Evolutionary conservation across 2,113 vertebrate genomes (phyloP).

Genomic region (Malurus melanocephalus): DNA sequence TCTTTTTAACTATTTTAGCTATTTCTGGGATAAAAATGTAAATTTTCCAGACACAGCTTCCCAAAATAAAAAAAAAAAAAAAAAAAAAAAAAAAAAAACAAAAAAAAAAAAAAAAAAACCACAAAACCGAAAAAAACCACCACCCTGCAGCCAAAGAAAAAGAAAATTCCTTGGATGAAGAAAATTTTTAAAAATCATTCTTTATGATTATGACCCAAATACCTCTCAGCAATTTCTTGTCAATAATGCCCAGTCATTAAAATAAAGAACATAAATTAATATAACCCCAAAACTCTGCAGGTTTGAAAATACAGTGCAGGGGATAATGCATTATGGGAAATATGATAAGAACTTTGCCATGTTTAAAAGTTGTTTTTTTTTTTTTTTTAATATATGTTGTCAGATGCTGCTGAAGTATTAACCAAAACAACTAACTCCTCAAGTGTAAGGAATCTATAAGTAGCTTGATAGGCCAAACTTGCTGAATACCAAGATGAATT

Average conservation of each 20-base stretch:
- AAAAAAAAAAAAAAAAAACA: not conserved
- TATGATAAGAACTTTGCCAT: not conserved
- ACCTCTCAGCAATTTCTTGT: not conserved
- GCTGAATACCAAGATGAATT: not conserved
- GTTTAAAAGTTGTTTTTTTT: not conserved
- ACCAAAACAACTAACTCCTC: not conserved
- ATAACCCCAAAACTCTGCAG: not conserved
- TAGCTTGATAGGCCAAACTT: not conserved
- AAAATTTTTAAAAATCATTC: not conserved
- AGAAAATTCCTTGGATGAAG: not conserved
- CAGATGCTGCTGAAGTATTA: not conserved
- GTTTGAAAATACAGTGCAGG: not conserved
- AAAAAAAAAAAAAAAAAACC: too few relatives aligned
- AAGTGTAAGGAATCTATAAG: not conserved
- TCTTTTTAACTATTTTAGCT: not conserved
- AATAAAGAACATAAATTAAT: not conserved
- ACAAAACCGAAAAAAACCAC: too few relatives aligned
- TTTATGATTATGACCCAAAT: not conserved
- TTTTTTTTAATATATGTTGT: not conserved
- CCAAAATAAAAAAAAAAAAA: not conserved
- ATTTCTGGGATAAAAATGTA: not conserved
- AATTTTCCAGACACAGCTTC: not conserved
- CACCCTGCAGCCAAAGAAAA: not conserved
- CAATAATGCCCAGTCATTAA: not conserved
- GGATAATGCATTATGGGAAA: not conserved